Evolutionary conservation across 2,888 invertebrate genomes (phyloP), one percentile per base, ranked within the genome.

Genomic region (Ormia ochracea): DNA sequence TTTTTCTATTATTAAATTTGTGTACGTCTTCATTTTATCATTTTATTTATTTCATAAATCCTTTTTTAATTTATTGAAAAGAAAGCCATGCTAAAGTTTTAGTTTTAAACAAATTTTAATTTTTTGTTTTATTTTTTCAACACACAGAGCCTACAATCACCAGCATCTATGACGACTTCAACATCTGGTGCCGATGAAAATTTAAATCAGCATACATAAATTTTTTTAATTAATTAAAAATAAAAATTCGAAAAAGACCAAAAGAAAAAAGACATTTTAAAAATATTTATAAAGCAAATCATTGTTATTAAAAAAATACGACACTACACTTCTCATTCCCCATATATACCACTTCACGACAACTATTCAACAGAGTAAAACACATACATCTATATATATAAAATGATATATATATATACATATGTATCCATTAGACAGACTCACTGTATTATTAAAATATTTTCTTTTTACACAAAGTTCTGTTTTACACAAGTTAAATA

Each of bases 151-250:
- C 94, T 94, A 86, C 90, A 93, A 88, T 94, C 93, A 87, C 78
- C 93, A 87, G 91, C 91, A 83, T 85, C 89, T 90, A 85, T 88
- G 89, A 89, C 88, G 87, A 88, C 89, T 90, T 88, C 91, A 91
- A 88, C 90, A 90, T 87, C 92, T 93, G 87, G 93, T 93, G 90
- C 94, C 85, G 94, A 94, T 88, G 94, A 93, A 89, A 94, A 94
- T 91, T 91, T 94, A 90, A 94, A 94, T 90, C 93, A 93, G 85
- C 89, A 89, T 85, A 86, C 86, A 85, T 87, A 88, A 88, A 87
- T 83, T 83, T 72, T 63, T 59, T 56, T 23, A 72, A 23, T 65
- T 65, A 65, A 68, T 58, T n/a, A 48, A 17, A 76, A 36, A 38
- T 70, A 61, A 66, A 77, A 70, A 48, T 61, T 58, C 7, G 75